These are phyloP conservation scores for Caenorhabditis sp. DNA, from an alignment of 2,888 invertebrate genomes.

Conservation along the genomic window DNA sequence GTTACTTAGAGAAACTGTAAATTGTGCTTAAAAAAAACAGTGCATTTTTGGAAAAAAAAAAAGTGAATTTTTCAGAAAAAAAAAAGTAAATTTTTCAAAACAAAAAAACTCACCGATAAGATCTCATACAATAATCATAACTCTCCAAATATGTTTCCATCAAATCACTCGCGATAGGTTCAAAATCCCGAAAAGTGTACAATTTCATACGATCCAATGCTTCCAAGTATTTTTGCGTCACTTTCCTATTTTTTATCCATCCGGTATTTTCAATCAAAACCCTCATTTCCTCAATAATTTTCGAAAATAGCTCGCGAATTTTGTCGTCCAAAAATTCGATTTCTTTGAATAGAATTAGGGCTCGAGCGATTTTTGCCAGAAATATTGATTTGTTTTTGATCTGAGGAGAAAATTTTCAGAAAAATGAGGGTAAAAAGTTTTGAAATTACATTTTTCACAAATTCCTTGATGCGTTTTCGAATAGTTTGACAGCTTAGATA, in stretches of 20 bases:
- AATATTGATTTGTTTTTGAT: neutral
- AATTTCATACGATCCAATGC: slow-evolving; percentile 10
- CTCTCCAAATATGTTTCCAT: neutral
- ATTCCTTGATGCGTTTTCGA: too few species aligned
- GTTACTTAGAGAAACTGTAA: too few species aligned
- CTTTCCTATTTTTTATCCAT: slow-evolving; percentile 1
- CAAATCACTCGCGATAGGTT: neutral
- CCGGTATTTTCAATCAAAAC: slow-evolving; percentile 6
- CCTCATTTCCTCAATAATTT: slow-evolving; percentile 4
- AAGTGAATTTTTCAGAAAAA: neutral
- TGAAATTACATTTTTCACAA: too few species aligned
- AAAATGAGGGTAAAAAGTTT: too few species aligned
- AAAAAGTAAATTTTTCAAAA: neutral
- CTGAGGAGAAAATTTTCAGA: neutral
- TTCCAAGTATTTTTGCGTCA: slow-evolving; percentile 1
- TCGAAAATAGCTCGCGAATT: slow-evolving; percentile 1
- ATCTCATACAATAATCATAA: neutral
- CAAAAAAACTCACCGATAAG: neutral
- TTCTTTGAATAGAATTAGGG: neutral
- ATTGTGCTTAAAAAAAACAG: too few species aligned
- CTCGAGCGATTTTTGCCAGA: neutral
- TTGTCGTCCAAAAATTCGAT: slow-evolving; percentile 2
- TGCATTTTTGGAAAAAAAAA: too few species aligned
- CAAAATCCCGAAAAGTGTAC: slow-evolving; percentile 6
- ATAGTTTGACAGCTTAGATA: too few species aligned